Conservation (phyloP, 2,888 invertebrate genomes). For the Lochmaea capreae region DNA sequence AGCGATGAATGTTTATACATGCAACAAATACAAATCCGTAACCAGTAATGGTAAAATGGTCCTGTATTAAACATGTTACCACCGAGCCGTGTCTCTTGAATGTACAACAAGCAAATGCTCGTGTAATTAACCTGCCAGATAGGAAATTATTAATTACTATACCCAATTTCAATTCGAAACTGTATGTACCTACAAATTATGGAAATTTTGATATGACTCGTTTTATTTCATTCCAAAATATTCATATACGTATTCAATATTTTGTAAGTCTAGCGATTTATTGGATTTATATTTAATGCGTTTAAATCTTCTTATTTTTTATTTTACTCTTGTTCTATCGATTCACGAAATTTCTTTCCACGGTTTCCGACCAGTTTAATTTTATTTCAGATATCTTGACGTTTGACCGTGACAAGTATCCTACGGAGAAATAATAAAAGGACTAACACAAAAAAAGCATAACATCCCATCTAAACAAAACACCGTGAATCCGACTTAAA, state of each 20-base stretch:
- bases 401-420: conserved; percentile 17
- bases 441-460: not conserved
- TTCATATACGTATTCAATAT: too few relatives aligned
- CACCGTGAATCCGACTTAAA: conserved; percentile 15
- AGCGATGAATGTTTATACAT: not conserved
- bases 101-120: not conserved
- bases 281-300: too few relatives aligned
- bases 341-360: not conserved
- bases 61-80: too few relatives aligned
- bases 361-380: not conserved
- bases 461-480: conserved; percentile 12
- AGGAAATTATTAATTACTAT: not conserved
- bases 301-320: not conserved
- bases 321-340: not conserved
- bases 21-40: not conserved
- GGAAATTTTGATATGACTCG: too few relatives aligned
- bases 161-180: not conserved
- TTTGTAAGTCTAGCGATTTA: too few relatives aligned
- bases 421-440: not conserved
- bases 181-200: not conserved
- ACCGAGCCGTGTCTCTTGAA: not conserved
- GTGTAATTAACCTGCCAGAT: not conserved
- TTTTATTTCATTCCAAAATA: too few relatives aligned
- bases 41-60: not conserved
- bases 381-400: conserved; percentile 6